A percentile compares a stretch with the other conserved stretches of the same genome.
These are phyloP conservation scores for Ophthalmolycus amberensis DNA, from an alignment of 2,113 vertebrate species.

Conservation along the genomic window DNA sequence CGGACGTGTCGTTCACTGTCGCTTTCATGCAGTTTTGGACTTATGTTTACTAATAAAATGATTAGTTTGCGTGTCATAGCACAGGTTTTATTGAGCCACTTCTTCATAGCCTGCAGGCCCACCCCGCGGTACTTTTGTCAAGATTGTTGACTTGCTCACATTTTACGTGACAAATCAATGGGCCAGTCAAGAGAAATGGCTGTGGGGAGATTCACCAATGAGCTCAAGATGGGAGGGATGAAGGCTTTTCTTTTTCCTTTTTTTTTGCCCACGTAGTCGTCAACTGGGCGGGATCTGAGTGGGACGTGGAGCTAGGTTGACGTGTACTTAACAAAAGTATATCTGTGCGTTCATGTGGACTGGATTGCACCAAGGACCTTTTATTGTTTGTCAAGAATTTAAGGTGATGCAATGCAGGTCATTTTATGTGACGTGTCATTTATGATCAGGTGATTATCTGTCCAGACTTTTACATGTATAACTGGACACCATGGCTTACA, in stretches of 20 bases:
- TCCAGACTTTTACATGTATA: conserved; percentile 5
- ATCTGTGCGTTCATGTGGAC: conserved; percentile 14
- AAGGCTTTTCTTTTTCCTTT: conserved; percentile 14
- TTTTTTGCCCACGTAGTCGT: conserved; percentile 43
- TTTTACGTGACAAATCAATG: conserved; percentile 24
- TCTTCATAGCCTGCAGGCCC: conserved; percentile 30
- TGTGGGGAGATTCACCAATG: conserved; percentile 53
- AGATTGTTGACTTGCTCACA: conserved; percentile 33
- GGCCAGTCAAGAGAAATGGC: conserved; percentile 57
- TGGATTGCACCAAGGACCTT: conserved; percentile 48
- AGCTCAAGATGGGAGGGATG: conserved; percentile 46
- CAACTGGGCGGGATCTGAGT: conserved; percentile 60
- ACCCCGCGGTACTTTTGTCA: conserved; percentile 43
- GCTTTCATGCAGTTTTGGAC: not conserved
- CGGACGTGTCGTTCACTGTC: not conserved
- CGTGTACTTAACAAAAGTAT: conserved; percentile 82
- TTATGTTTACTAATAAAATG: not conserved
- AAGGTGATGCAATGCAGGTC: conserved; percentile 26
- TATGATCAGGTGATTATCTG: not conserved
- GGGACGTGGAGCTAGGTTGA: conserved; percentile 77
- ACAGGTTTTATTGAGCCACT: not conserved
- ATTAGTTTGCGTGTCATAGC: too few relatives aligned
- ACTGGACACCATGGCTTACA: not conserved
- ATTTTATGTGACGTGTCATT: conserved; percentile 42
- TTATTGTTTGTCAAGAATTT: not conserved